Evolutionary conservation across 2,888 invertebrate genomes (phyloP).

Genomic region (Mythimna loreyi): DNA sequence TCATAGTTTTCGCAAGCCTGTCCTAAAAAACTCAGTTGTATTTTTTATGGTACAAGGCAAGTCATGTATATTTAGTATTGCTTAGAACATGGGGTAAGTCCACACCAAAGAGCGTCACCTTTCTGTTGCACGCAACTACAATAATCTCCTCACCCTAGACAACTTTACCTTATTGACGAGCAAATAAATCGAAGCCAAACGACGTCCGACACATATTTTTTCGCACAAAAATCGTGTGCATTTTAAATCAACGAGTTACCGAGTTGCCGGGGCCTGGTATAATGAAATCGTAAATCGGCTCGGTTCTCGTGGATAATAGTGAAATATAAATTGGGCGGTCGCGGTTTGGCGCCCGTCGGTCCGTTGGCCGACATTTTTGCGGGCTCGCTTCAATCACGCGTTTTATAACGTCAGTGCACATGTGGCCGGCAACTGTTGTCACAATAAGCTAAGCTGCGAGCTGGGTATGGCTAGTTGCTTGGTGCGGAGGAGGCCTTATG

Average conservation of each 20-base stretch:
- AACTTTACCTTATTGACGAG: slow-evolving; percentile 56
- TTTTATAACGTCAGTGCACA: slow-evolving; percentile 71
- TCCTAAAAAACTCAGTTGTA: too few species aligned
- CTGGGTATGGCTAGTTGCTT: slow-evolving; percentile 6
- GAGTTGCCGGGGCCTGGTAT: slow-evolving; percentile 70
- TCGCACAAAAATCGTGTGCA: slow-evolving; percentile 72
- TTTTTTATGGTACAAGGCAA: too few species aligned
- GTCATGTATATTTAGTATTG: background rate
- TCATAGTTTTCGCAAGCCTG: too few species aligned
- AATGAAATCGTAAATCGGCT: slow-evolving; percentile 86
- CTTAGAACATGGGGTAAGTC: background rate
- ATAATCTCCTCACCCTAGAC: slow-evolving; percentile 40
- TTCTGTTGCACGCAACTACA: slow-evolving; percentile 2
- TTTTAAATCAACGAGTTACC: slow-evolving; percentile 71
- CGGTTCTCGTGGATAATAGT: slow-evolving; percentile 75
- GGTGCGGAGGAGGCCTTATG: slow-evolving; percentile 28
- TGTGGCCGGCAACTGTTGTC: slow-evolving; percentile 57
- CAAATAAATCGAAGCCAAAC: slow-evolving; percentile 60
- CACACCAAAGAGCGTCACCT: background rate
- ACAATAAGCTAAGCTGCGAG: slow-evolving; percentile 32
- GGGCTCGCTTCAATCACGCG: slow-evolving; percentile 83
- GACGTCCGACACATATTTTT: slow-evolving; percentile 62
- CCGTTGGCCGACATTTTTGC: slow-evolving; percentile 85
- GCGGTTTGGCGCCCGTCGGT: slow-evolving; percentile 83
- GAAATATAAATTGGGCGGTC: slow-evolving; percentile 82